These are phyloP conservation scores for Syngnathus acus DNA, from an alignment of 2,797 vertebrate genomes.

Conservation along the genomic window DNA sequence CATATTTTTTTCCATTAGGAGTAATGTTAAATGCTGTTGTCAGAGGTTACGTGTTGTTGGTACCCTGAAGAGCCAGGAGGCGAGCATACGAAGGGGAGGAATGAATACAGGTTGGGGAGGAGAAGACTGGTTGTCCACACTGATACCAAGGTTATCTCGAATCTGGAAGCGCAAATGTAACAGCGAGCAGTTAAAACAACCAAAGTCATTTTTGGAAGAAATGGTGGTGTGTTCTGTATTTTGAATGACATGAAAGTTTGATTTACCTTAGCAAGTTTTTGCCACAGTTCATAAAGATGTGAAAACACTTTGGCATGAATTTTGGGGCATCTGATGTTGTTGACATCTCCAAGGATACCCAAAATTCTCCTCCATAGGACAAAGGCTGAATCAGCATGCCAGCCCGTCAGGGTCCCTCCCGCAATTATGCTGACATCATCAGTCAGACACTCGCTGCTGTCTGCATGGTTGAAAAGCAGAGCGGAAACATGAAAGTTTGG, in stretches of 20 bases:
- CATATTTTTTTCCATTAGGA: neutral
- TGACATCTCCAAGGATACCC: conserved; percentile 94
- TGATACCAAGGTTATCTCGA: conserved; percentile 93
- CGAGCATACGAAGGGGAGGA: conserved; percentile 94
- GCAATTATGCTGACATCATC: conserved; percentile 96
- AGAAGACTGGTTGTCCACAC: conserved; percentile 88
- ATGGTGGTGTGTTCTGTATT: neutral
- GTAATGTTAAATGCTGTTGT: neutral
- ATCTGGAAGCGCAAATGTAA: conserved; percentile 69
- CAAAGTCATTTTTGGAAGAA: neutral
- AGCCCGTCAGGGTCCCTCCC: conserved; percentile 88
- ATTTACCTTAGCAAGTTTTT: conserved; percentile 91
- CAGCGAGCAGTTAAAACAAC: neutral
- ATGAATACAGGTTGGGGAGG: conserved; percentile 84
- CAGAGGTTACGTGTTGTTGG: neutral
- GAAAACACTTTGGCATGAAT: conserved; percentile 91
- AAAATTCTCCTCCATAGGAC: conserved; percentile 94
- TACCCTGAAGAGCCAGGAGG: conserved; percentile 96
- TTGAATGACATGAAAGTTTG: neutral
- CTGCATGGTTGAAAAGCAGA: conserved; percentile 56
- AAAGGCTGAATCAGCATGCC: conserved; percentile 93
- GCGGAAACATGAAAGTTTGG: conserved; percentile 4
- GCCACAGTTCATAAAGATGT: conserved; percentile 92
- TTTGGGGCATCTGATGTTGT: conserved; percentile 85
- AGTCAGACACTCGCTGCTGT: conserved; percentile 89